Base-by-base conservation (phyloP, 2,797 vertebrate genomes). In the Diplodus puntazzo region DNA sequence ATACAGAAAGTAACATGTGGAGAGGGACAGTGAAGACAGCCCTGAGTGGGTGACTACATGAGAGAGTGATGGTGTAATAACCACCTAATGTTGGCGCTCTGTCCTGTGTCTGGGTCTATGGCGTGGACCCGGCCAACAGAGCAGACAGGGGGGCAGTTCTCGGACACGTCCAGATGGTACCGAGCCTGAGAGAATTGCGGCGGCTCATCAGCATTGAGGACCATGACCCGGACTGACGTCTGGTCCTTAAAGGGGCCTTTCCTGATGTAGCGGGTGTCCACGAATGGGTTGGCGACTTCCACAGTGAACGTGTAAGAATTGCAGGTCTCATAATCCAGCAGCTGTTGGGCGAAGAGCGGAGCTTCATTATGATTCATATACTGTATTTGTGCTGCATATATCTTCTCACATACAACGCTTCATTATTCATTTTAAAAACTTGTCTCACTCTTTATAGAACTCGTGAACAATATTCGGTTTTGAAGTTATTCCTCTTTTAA, bases 171-270 rank as follows among this genome's bases (percentile, higher is more conserved):
- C 83, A 98, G 93, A 13, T 92, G 94, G 91, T 97, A 97, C 18
- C 93, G 87, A 1, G 91, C 64, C 78, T 95, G 95, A 14, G 96
- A 94, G 91, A 98, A 98, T 20, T 90, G 88, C 0, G 97, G 97
- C 0, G 97, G 96, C 88, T 98, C 97, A 5, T 97, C 97, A 1
- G 96, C 96, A 1, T 98, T 97, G 18, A 97, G 95, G 27, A 98
- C 96, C 13, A 93, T 90, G 75, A 98, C 94, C 2, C 94, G 95
- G 23, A 98, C 96, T 0, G 95, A 95, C 2, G 97, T 95, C 76
- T 96, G 94, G 61, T 98, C 97, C 87, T 97, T 98, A 87, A 98
- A 97, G 75, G 97, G 96, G 14, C 97, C 97, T 45, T 93, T 95
- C 54, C 95, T 93, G 48, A 97, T 87, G 87, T 95, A 98, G 7